These are phyloP conservation scores for Threskiornis aethiopicus DNA, from an alignment of 2,797 vertebrate genomes.

Conservation along the genomic window DNA sequence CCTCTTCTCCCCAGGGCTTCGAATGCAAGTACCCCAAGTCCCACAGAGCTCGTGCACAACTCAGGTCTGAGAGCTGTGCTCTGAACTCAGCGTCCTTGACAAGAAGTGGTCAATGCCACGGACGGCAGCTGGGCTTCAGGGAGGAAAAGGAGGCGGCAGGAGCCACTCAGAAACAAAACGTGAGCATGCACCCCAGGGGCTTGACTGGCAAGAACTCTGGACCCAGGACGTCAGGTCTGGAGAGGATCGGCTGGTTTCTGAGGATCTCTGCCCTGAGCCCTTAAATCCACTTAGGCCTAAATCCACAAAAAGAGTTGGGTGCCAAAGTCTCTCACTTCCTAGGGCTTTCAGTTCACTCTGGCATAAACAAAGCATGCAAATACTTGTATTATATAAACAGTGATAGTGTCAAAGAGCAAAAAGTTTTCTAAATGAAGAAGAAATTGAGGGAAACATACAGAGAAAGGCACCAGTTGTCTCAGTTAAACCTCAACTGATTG, in stretches of 20 bases:
- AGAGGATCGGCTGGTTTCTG: background rate
- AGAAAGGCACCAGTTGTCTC: background rate
- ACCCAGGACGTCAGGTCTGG: background rate
- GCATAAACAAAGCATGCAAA: background rate
- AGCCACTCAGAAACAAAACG: accelerated
- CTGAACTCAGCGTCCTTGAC: background rate
- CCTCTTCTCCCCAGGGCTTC: background rate
- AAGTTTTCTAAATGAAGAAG: background rate
- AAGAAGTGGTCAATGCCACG: background rate
- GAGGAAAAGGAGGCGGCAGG: accelerated
- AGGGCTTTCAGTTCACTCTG: background rate
- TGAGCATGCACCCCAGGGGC: background rate
- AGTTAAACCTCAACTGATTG: background rate
- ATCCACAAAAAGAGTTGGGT: background rate
- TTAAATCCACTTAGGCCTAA: background rate
- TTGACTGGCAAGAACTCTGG: background rate
- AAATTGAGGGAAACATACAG: background rate
- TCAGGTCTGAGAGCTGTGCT: accelerated
- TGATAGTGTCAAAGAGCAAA: background rate
- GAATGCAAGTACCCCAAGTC: accelerated
- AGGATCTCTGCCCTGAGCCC: background rate
- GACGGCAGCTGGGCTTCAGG: background rate
- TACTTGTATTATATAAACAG: background rate
- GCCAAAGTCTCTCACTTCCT: background rate
- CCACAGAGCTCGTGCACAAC: accelerated